phyloP scores from a whole-genome alignment of 2,113 vertebrate genomes.

The Microcebus tavaratra region DNA sequence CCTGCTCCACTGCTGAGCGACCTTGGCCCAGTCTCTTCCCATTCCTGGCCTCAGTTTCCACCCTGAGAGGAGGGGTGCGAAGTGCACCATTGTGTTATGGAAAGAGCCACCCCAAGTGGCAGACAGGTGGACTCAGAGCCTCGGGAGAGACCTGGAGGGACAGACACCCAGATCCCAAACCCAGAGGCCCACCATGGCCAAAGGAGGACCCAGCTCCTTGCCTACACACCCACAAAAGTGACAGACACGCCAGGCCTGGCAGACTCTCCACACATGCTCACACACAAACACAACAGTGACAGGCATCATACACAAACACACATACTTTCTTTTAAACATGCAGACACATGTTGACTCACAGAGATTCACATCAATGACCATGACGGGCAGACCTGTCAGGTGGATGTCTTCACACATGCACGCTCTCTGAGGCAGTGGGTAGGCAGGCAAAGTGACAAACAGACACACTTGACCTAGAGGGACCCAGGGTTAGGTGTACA shows the following conservation, averaged over 20 bases:
- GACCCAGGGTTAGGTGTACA: background rate
- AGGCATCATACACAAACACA: background rate
- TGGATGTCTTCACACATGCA: rapidly evolving
- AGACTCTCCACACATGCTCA: background rate
- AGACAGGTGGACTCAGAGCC: background rate
- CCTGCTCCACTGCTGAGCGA: background rate
- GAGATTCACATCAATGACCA: background rate
- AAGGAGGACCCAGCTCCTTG: background rate
- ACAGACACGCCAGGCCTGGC: background rate
- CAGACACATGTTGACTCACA: background rate
- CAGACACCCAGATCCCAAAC: background rate
- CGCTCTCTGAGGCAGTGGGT: background rate
- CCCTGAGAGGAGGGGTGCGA: background rate
- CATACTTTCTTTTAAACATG: background rate
- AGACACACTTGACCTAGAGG: background rate
- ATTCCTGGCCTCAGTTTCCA: background rate
- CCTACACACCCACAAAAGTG: background rate
- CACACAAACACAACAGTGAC: background rate
- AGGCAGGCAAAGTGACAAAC: too few species aligned
- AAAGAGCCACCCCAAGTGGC: background rate
- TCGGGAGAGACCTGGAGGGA: background rate
- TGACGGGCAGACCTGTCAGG: background rate
- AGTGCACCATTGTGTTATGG: background rate
- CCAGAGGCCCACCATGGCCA: rapidly evolving
- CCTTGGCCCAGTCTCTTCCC: background rate